Conservation (phyloP, 2,113 vertebrate genomes). For the Chauna torquata region DNA sequence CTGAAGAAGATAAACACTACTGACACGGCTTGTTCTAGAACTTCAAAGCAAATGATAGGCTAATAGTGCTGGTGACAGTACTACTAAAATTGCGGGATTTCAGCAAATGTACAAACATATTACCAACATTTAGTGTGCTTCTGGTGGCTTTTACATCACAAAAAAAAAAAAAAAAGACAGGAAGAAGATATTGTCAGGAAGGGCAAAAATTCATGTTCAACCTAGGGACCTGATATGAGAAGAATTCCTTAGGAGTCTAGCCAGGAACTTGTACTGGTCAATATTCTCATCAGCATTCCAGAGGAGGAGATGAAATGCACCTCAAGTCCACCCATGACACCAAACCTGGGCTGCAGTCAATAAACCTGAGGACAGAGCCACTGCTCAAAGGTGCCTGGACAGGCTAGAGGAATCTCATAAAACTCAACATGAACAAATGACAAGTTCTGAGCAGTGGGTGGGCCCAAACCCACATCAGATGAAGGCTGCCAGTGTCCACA, state of each 20-base stretch:
- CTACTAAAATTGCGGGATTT: background rate
- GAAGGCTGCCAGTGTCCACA: background rate
- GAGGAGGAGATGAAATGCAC: background rate
- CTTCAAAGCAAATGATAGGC: background rate
- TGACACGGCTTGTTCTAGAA: background rate
- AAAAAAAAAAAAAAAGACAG: background rate
- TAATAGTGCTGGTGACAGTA: background rate
- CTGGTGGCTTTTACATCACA: background rate
- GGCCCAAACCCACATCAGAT: background rate
- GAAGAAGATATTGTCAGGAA: background rate
- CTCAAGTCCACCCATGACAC: background rate
- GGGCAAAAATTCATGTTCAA: background rate
- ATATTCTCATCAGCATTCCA: background rate
- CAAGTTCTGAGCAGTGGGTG: background rate
- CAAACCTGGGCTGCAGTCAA: background rate
- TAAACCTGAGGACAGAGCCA: background rate
- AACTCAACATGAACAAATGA: background rate
- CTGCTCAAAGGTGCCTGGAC: background rate
- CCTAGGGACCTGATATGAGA: background rate
- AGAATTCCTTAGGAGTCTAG: background rate
- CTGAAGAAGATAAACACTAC: background rate
- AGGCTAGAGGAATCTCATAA: background rate
- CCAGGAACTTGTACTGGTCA: background rate
- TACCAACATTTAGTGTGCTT: background rate
- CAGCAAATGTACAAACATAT: background rate